Percentiles rank a stretch among this genome's conserved stretches.
Conservation (phyloP, 92 coral and sea anemone genomes). For the Nematostella vectensis region DNA sequence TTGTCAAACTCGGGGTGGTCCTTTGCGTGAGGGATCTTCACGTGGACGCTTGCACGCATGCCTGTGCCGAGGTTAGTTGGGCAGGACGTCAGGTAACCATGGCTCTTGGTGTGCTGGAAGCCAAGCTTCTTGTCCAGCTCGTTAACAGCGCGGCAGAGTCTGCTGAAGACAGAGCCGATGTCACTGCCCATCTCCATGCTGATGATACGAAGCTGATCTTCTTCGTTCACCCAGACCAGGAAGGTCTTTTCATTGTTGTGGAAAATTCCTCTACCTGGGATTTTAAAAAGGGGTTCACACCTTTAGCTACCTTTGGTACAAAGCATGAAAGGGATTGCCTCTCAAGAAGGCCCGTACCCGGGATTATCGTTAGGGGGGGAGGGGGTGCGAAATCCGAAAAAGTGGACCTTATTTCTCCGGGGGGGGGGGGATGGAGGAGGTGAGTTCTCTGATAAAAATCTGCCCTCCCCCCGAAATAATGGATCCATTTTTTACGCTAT, state of each 20-base stretch:
- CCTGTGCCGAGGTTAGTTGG: conserved; percentile 96
- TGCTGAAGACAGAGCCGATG: conserved; percentile 71
- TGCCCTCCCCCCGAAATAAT: too few species aligned
- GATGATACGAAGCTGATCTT: conserved; percentile 85
- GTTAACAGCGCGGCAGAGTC: conserved; percentile 76
- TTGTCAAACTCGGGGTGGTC: conserved; percentile 68
- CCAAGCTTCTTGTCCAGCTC: conserved; percentile 72
- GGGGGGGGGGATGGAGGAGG: too few species aligned
- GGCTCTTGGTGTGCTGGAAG: conserved; percentile 55
- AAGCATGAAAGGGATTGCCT: too few species aligned
- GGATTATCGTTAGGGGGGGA: too few species aligned
- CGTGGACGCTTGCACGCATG: conserved; percentile 95
- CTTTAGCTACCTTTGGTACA: background rate
- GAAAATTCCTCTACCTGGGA: conserved; percentile 74
- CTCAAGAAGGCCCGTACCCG: too few species aligned
- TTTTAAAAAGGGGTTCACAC: background rate
- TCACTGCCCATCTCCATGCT: conserved; percentile 89
- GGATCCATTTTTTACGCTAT: too few species aligned
- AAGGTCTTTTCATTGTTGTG: conserved; percentile 75
- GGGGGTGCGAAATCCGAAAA: too few species aligned
- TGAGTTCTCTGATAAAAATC: too few species aligned
- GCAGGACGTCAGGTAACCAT: conserved; percentile 83
- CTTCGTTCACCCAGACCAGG: conserved; percentile 94
- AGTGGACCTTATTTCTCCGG: too few species aligned
- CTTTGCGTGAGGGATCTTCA: conserved; percentile 76